Evolutionary conservation across 2,797 vertebrate species (phyloP), one percentile per base, ranked within the genome.

Genomic region (Sebastes jordani): DNA sequence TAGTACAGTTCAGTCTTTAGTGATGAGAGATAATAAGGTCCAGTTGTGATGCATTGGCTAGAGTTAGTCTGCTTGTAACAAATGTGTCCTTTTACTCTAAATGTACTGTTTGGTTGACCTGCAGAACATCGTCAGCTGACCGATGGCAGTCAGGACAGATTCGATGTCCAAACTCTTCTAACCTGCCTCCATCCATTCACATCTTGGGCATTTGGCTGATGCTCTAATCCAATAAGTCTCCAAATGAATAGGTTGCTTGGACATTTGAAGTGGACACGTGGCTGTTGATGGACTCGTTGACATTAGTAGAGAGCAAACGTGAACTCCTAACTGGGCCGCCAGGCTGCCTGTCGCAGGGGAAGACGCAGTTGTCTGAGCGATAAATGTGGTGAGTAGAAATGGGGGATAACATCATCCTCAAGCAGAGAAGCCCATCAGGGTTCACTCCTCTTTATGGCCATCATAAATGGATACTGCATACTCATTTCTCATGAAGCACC

Each of bases 401-500:
- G 75, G 78, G 54, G 64, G 81, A 85, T 89, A 89, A 92, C 83
- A 91, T 89, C 84, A 88, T 92, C 81, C 84, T 76, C 67, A 73
- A 81, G 84, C 11, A 14, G 64, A 83, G 79, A 73, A 86, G 76
- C 76, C 81, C 89, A 87, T 93, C 90, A 91, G 77, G 80, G 84
- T 87, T 91, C 84, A 84, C 56, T 87, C 56, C 66, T 80, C 56
- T 93, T 93, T 92, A 93, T 90, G 89, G 75, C 81, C 79, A 89
- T 90, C 87, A 87, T 93, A 90, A 93, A 90, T 76, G 84, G 76
- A 83, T 90, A 86, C 84, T 83, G 85, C 87, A 84, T 65, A 67
- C 72, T 90, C 61, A 84, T 89, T 91, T 89, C 75, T 76, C 75
- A 72, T 81, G 49, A 90, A 84, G 85, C 63, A 81, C 82, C 78